Conservation (phyloP, 2,113 vertebrate genomes). For the Nothoprocta pentlandii region DNA sequence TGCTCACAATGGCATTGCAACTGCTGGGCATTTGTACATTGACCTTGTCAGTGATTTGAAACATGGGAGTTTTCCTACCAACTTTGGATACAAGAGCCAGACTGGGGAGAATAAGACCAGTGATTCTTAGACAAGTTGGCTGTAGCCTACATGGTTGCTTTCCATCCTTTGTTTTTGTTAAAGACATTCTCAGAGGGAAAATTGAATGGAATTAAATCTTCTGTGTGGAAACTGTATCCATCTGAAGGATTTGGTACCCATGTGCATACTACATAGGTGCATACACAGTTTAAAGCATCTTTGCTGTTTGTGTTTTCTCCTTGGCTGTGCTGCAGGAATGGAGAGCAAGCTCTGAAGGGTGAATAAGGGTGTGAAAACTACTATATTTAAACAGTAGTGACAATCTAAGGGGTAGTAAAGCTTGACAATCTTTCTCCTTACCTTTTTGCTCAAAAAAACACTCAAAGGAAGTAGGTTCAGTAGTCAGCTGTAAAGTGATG, state of each 20-base stretch:
- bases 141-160: background rate
- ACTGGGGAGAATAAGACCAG: slow-evolving; percentile 20
- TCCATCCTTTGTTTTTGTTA: background rate
- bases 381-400: background rate
- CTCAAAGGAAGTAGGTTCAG: background rate
- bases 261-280: background rate
- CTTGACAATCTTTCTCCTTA: background rate
- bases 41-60: slow-evolving; percentile 15
- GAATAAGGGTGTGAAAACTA: background rate
- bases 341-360: background rate
- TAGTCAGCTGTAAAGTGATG: background rate
- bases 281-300: background rate
- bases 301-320: background rate
- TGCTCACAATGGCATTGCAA: background rate
- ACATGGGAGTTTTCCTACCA: slow-evolving; percentile 22
- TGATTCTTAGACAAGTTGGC: background rate
- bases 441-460: background rate
- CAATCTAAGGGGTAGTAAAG: background rate
- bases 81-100: slow-evolving; percentile 23
- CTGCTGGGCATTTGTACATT: background rate
- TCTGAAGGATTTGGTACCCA: background rate
- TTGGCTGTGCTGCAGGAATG: background rate
- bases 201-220: background rate
- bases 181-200: background rate
- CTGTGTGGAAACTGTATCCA: background rate